These are phyloP conservation scores for Cottus gobio DNA, from an alignment of 2,113 vertebrate genomes.

Conservation along the genomic window DNA sequence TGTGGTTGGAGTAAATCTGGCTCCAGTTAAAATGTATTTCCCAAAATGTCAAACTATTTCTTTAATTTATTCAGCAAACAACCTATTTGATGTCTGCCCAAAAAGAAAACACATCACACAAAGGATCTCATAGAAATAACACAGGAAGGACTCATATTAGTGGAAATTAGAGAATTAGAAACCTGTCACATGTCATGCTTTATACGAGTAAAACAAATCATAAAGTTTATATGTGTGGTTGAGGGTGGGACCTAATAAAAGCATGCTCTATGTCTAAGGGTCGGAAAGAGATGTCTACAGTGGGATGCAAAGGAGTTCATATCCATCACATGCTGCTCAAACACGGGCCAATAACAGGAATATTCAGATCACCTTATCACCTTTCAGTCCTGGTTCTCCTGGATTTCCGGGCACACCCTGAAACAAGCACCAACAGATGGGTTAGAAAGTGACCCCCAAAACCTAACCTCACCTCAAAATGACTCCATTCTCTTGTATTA, in stretches of 20 bases:
- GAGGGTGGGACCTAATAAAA: slow-evolving; percentile 17
- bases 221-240: slow-evolving; percentile 1
- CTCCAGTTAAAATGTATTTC: background rate
- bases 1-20: background rate
- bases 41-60: background rate
- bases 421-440: slow-evolving; percentile 68
- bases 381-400: slow-evolving; percentile 99
- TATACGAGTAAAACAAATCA: slow-evolving; percentile 6
- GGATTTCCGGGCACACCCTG: slow-evolving; percentile 96
- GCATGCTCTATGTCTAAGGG: slow-evolving; percentile 43
- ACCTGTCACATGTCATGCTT: slow-evolving; percentile 76
- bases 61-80: background rate
- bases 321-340: slow-evolving; percentile 79
- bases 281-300: slow-evolving; percentile 20
- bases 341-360: slow-evolving; percentile 97
- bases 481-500: background rate
- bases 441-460: slow-evolving; percentile 37
- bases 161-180: slow-evolving; percentile 4
- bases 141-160: background rate
- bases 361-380: slow-evolving; percentile 99
- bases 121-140: slow-evolving; percentile 4
- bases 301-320: slow-evolving; percentile 57
- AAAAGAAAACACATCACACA: slow-evolving; percentile 4
- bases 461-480: background rate
- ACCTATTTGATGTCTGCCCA: background rate